Conservation (phyloP, 2,113 vertebrate species). For the Ammospiza caudacuta region DNA sequence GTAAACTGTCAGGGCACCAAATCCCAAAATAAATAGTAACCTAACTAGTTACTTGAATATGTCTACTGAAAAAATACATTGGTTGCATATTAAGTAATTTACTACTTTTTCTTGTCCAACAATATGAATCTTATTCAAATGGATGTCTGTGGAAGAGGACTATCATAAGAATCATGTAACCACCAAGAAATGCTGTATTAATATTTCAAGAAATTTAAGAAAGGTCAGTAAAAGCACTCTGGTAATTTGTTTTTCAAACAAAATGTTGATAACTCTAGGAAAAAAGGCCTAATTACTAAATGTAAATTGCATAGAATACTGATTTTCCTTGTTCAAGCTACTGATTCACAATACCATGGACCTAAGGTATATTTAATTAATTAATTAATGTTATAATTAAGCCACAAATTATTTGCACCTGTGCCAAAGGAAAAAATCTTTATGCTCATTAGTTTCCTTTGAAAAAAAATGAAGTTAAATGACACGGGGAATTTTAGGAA, state of each 20-base stretch:
- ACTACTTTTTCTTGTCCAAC: background rate
- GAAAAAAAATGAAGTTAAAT: constrained; percentile 15
- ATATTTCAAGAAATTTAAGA: background rate
- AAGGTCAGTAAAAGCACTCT: background rate
- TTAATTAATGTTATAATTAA: constrained; percentile 36
- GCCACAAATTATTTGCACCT: constrained; percentile 22
- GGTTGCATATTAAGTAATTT: background rate
- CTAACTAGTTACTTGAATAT: background rate
- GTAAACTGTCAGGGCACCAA: background rate
- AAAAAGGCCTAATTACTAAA: constrained; percentile 36
- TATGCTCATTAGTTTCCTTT: background rate
- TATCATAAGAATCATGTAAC: background rate
- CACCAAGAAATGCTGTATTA: background rate
- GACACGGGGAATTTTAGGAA: background rate
- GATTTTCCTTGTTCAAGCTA: constrained; percentile 1
- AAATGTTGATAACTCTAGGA: background rate
- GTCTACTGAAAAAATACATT: background rate
- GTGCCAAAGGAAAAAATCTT: background rate
- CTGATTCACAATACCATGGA: constrained; percentile 4
- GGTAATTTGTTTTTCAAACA: background rate
- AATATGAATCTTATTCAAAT: background rate
- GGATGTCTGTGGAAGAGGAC: background rate
- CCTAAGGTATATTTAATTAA: constrained; percentile 14
- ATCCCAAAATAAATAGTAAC: background rate
- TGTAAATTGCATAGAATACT: constrained; percentile 28